Conservation (phyloP, 2,888 invertebrate species). For the Apamea anceps region DNA sequence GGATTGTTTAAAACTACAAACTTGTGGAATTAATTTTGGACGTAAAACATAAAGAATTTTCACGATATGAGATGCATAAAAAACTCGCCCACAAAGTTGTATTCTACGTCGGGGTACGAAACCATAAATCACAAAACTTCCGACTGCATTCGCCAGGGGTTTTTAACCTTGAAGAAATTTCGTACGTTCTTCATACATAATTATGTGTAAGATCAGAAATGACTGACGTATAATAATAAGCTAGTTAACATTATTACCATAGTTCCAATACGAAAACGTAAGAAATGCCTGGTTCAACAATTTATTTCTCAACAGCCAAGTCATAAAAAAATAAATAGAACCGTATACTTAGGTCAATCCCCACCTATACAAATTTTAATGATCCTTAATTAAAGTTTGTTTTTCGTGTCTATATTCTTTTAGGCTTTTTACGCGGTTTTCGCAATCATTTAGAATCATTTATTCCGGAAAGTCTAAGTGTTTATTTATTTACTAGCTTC, state of each 20-base stretch:
- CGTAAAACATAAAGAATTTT: conserved; percentile 22
- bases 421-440: neutral
- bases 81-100: conserved; percentile 6
- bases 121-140: conserved; percentile 36
- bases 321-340: neutral
- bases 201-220: conserved; percentile 31
- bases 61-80: conserved; percentile 13
- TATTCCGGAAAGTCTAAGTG: neutral
- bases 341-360: no score
- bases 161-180: conserved; percentile 39
- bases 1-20: neutral
- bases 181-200: conserved; percentile 21
- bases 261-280: conserved; percentile 10
- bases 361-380: no score
- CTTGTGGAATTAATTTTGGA: neutral
- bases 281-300: conserved; percentile 21
- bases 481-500: neutral
- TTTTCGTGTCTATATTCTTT: no score
- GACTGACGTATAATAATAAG: conserved; percentile 8
- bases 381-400: no score
- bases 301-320: conserved; percentile 16
- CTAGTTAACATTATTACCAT: conserved; percentile 49
- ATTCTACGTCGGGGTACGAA: neutral
- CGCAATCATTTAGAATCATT: neutral
- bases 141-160: conserved; percentile 13